These are phyloP conservation scores for Papilio demoleus DNA, from an alignment of 2,888 invertebrate genomes.

Conservation along the genomic window DNA sequence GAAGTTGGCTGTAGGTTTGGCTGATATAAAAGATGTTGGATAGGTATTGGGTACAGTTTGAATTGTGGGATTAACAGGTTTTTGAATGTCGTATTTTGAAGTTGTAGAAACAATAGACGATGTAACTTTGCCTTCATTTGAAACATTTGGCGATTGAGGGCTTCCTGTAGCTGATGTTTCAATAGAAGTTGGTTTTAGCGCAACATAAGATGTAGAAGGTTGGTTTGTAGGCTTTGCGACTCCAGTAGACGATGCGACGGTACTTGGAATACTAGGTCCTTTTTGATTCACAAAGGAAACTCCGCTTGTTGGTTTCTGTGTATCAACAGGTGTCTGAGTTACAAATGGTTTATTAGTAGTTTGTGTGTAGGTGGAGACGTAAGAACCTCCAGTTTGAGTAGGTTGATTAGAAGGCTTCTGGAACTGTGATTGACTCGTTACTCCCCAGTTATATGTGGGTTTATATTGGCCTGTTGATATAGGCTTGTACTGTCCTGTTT, in stretches of 20 bases:
- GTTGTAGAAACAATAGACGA: constrained; percentile 15
- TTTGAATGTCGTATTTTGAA: constrained; percentile 14
- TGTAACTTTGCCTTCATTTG: neutral
- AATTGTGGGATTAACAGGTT: constrained; percentile 4
- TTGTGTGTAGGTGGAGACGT: constrained; percentile 1
- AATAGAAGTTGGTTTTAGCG: neutral
- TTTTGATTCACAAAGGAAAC: neutral
- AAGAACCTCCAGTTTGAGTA: neutral
- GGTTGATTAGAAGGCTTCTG: constrained; percentile 15
- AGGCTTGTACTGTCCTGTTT: constrained; percentile 16
- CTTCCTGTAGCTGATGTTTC: neutral
- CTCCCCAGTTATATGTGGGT: constrained; percentile 28
- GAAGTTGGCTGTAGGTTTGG: constrained; percentile 9
- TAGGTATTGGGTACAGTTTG: constrained; percentile 3
- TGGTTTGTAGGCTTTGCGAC: constrained; percentile 3
- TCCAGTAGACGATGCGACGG: constrained; percentile 1
- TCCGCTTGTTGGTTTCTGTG: constrained; percentile 7
- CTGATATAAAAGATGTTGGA: constrained; percentile 6
- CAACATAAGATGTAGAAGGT: neutral
- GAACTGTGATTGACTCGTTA: constrained; percentile 5
- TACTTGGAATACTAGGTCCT: constrained; percentile 10
- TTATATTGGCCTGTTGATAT: constrained; percentile 21
- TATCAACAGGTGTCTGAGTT: constrained; percentile 11
- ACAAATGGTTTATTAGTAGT: constrained; percentile 26
- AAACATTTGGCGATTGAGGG: neutral